Evolutionary conservation across 2,113 vertebrate species (phyloP), one percentile per base, ranked within the genome.

Genomic region (Hystrix brachyura): DNA sequence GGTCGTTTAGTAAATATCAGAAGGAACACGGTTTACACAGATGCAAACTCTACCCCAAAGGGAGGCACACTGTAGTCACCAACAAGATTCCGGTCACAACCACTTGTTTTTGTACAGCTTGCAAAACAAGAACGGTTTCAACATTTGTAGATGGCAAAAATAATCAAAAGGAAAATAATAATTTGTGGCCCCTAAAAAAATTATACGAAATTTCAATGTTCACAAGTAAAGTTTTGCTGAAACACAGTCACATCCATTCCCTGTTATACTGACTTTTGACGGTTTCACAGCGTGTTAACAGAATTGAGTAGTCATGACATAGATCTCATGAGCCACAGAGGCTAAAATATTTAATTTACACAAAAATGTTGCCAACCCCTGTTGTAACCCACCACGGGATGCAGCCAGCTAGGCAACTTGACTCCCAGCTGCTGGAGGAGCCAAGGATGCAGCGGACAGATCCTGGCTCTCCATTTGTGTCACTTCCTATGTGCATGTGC

Each of bases 141-240:
- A 81, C 32, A 29, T 87, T 71, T 86, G 7, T 69, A 87, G 91
- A n/a, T 81, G 9, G 29, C 8, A 23, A 87, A 69, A 51, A 85
- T 87, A 17, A 17, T 59, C 38, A 27, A 83, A 90, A 79, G 14
- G 32, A 76, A 89, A 79, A 79, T 59, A 94, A 72, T 46, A 87
- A 55, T 48, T 19, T 92, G 46, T 2, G 6, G 38, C 13, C 29
- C 57, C 55, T 46, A n/a, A 81, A 92, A 92, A 72, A 21, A 90
- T 53, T 9, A 65, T 94, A 92, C 80, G 69, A 90, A 92, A 34
- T 91, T 86, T 72, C 65, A 88, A 51, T 51, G 38, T 59, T 38
- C 34, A 94, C 10, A 64, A 65, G 48, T 82, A 62, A 87, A 94
- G n/a, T 67, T 85, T 81, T 59, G 69, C 15, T 81, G 29, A 87